Base-by-base conservation (phyloP, 1,140 invertebrate genomes). In the Eueides isabella region DNA sequence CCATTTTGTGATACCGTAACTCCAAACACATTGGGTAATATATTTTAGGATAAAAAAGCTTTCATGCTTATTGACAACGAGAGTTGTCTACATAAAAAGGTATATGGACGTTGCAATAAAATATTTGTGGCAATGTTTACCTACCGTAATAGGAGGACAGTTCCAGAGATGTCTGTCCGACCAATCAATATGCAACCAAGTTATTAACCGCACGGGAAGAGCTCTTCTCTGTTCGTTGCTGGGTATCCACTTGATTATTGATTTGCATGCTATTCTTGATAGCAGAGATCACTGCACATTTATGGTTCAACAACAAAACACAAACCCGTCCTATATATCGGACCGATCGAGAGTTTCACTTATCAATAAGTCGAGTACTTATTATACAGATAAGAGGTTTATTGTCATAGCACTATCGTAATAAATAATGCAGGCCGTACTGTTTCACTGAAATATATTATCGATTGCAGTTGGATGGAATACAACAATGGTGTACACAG, bases 141-240 rank as follows among this genome's bases (percentile, higher is more conserved):
- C 86, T 75, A 91, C 87, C 84, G 80, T 82, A 74, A 80, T 78
- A 73, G 67, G 74, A 80, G 71, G 80, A 82, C 83, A 85, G 86
- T 80, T 84, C 76, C 74, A 85, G 80, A 81, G 81, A 85, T 85
- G 80, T 79, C 79, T 74, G 80, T 76, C 84, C 79, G 81, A 84
- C 82, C 84, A 90, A 91, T 91, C 88, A 91, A 92, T 92, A 91
- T 92, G 87, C 86, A 89, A 82, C 84, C 75, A 82, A 85, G 86
- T 83, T 84, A 87, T 85, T 87, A 83, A 87, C 85, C 85, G 84
- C 86, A 92, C 84, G 79, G 85, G 78, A 86, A 84, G 81, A 89
- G 85, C 82, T 85, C 84, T 88, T 75, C 77, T 75, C 79, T 77
- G 74, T 81, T 86, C 77, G 73, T 76, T 82, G 79, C 85, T 88